Evolutionary conservation across 2,113 vertebrate species (phyloP).

Genomic region (Eulemur rufifrons): DNA sequence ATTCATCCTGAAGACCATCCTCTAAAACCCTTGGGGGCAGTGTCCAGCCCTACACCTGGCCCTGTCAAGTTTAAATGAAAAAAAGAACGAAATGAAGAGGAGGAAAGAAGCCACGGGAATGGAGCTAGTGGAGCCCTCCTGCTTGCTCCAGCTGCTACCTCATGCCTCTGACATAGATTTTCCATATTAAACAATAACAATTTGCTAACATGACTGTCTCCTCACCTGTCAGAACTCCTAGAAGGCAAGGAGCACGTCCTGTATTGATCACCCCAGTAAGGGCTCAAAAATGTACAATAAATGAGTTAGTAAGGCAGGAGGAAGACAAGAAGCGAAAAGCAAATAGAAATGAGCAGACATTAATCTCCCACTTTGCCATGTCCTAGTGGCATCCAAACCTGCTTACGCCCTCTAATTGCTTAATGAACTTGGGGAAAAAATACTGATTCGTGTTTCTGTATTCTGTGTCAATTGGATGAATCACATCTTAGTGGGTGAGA

Average conservation of each 20-base stretch:
- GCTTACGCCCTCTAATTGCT: not conserved
- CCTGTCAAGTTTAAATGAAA: not conserved
- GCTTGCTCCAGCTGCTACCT: not conserved
- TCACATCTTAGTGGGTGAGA: not conserved
- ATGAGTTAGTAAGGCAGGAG: not conserved
- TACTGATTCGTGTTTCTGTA: not conserved
- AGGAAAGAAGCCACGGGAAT: not conserved
- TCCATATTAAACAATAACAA: not conserved
- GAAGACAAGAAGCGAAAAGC: not conserved
- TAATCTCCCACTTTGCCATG: not conserved
- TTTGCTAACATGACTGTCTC: not conserved
- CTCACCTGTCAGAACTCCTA: not conserved
- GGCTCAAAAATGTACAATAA: not conserved
- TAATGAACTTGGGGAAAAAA: not conserved
- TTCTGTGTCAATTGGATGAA: not conserved
- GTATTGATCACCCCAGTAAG: not conserved
- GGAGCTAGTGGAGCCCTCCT: rapidly evolving
- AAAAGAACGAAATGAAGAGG: not conserved
- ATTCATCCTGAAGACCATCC: not conserved
- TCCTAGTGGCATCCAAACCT: not conserved
- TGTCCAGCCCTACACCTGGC: not conserved
- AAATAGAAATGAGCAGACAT: not conserved
- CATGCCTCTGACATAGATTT: not conserved
- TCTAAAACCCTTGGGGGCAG: not conserved
- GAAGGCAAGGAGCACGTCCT: not conserved